These are phyloP conservation scores for Drosophila lacicola DNA, from an alignment of 2,888 invertebrate species.

Conservation along the genomic window DNA sequence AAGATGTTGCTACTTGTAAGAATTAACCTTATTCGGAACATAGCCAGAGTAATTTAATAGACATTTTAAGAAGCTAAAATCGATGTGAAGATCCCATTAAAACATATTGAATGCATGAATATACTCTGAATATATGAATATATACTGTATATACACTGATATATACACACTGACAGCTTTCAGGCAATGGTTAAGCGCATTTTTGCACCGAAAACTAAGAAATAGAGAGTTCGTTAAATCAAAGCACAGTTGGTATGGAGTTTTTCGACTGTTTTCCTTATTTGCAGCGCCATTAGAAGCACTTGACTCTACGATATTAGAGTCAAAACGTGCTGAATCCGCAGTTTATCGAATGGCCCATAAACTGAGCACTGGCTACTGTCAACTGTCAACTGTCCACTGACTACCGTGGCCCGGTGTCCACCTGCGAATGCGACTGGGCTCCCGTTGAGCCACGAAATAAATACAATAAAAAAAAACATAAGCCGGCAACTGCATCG, in stretches of 20 bases:
- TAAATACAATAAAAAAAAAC: neutral
- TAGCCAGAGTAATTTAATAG: too few relatives aligned
- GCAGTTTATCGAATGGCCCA: conserved; percentile 46
- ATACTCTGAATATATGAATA: too few relatives aligned
- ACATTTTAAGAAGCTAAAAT: too few relatives aligned
- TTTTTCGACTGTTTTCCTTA: conserved; percentile 1
- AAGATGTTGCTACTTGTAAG: too few relatives aligned
- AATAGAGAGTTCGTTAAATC: conserved; percentile 1
- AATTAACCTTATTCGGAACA: too few relatives aligned
- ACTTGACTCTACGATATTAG: conserved; percentile 24
- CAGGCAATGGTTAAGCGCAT: too few relatives aligned
- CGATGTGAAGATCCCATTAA: too few relatives aligned
- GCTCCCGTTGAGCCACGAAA: conserved; percentile 39
- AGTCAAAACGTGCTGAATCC: conserved; percentile 35
- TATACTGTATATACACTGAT: too few relatives aligned
- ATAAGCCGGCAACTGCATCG: conserved; percentile 24
- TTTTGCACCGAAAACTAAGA: neutral
- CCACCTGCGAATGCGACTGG: conserved; percentile 16
- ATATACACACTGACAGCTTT: too few relatives aligned
- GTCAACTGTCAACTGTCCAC: conserved; percentile 6
- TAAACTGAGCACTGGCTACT: conserved; percentile 37
- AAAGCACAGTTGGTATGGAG: conserved; percentile 36
- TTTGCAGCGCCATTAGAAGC: conserved; percentile 19
- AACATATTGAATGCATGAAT: too few relatives aligned
- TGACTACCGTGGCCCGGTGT: conserved; percentile 19